Conservation (phyloP, 2,797 vertebrate species). For the Esox lucius region DNA sequence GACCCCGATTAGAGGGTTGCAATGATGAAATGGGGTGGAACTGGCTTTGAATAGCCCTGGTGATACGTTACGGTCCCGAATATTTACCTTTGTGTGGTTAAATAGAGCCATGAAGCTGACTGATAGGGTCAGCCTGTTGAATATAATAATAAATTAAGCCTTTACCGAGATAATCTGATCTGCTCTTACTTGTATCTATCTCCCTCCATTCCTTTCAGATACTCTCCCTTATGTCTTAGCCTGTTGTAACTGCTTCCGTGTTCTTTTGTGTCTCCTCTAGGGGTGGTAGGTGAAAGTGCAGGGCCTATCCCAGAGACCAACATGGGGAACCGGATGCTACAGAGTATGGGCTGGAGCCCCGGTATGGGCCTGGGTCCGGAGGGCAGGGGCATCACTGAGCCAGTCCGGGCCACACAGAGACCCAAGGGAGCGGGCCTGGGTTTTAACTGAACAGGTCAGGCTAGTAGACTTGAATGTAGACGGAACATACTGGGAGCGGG, state of each 20-base stretch:
- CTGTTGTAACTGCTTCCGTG: background rate
- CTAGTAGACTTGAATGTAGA: conserved; percentile 16
- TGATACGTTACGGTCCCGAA: too few species aligned
- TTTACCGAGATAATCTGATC: background rate
- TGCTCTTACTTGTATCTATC: background rate
- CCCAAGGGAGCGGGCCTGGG: conserved; percentile 78
- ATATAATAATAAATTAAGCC: background rate
- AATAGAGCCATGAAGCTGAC: background rate
- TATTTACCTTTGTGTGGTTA: too few species aligned
- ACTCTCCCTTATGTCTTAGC: background rate
- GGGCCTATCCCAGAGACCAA: conserved; percentile 87
- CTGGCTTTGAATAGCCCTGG: too few species aligned
- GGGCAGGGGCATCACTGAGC: conserved; percentile 91
- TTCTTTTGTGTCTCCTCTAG: conserved; percentile 49
- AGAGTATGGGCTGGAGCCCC: conserved; percentile 95
- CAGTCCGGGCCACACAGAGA: conserved; percentile 85
- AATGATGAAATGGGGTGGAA: too few species aligned
- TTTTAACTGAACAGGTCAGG: conserved; percentile 68
- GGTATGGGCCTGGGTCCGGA: conserved; percentile 90
- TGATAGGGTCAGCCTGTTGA: background rate
- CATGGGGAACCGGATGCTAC: conserved; percentile 92
- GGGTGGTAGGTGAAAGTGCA: conserved; percentile 84
- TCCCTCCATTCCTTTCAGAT: conserved; percentile 19
- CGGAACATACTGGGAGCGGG: conserved; percentile 36
- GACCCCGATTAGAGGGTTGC: too few species aligned